A percentile compares a stretch with the other conserved stretches of the same genome.
Evolutionary conservation across 2,888 invertebrate species (phyloP).

Genomic region (Eupithecia vulgata): DNA sequence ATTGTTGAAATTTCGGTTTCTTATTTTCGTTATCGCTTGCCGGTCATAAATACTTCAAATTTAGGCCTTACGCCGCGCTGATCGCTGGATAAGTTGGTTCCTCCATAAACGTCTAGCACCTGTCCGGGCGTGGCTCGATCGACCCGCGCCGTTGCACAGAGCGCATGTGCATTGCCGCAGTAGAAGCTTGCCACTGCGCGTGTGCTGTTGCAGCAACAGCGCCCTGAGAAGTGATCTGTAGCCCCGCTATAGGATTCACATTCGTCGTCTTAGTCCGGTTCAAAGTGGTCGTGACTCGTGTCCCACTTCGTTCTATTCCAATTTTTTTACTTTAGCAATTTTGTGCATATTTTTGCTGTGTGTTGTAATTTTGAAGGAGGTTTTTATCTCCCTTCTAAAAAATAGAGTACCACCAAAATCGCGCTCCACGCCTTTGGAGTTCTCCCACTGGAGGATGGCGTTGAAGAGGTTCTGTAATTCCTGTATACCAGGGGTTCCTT

Average conservation of each 20-base stretch:
- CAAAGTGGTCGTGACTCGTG: not conserved
- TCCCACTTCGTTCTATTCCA: not conserved
- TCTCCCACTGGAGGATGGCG: too few relatives aligned
- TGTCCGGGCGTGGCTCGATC: not conserved
- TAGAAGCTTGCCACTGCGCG: conserved; percentile 17
- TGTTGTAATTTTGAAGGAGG: too few relatives aligned
- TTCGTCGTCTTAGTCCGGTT: not conserved
- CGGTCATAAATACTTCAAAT: too few relatives aligned
- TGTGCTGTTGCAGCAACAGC: conserved; percentile 13
- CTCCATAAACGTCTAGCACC: not conserved
- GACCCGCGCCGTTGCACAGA: not conserved
- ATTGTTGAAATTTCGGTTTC: too few relatives aligned
- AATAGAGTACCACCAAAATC: too few relatives aligned
- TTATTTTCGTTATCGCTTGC: too few relatives aligned
- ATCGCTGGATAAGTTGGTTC: not conserved
- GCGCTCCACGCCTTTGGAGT: too few relatives aligned
- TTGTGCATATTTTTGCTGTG: too few relatives aligned
- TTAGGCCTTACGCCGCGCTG: not conserved
- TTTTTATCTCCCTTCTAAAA: too few relatives aligned
- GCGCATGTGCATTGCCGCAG: conserved; percentile 25
- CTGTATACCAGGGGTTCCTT: too few relatives aligned
- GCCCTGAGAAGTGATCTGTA: not conserved
- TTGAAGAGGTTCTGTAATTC: too few relatives aligned
- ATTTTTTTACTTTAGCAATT: too few relatives aligned
- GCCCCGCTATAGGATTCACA: not conserved